A percentile compares a stretch with the other conserved stretches of the same genome.
phyloP scores from a whole-genome alignment of 2,113 vertebrate genomes.

The Paramormyrops kingsleyae region DNA sequence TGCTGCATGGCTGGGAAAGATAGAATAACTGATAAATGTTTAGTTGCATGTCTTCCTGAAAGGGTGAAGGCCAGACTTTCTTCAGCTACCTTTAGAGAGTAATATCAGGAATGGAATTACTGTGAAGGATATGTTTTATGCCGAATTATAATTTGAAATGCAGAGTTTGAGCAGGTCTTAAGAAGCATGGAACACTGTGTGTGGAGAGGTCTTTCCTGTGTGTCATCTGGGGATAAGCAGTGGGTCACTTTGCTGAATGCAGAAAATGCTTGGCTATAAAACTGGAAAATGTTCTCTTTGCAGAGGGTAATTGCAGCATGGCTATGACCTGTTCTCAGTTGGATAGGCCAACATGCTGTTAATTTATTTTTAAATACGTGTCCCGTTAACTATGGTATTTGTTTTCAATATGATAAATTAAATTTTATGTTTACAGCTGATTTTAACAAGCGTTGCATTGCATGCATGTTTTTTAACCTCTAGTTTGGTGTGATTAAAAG shows the following conservation, averaged over 20 bases:
- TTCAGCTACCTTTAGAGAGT: background rate
- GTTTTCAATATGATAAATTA: background rate
- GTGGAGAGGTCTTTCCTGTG: background rate
- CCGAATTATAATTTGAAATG: background rate
- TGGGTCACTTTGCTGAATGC: background rate
- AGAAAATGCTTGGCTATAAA: background rate
- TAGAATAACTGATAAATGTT: background rate
- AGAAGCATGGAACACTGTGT: background rate
- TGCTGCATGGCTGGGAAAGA: background rate
- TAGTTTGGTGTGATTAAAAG: background rate
- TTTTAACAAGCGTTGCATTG: background rate
- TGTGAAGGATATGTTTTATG: background rate
- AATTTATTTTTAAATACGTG: background rate
- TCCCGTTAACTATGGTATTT: background rate
- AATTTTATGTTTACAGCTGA: background rate
- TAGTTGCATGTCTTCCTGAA: background rate
- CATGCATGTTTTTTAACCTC: background rate
- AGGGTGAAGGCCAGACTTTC: background rate
- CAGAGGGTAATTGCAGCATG: background rate
- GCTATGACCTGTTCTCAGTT: background rate
- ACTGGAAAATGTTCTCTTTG: background rate
- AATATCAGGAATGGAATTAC: background rate
- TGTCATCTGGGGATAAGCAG: background rate
- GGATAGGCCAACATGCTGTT: background rate
- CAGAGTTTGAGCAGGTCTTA: background rate